These are phyloP conservation scores for Labeo rohita DNA, from an alignment of 2,113 vertebrate genomes.

Conservation along the genomic window DNA sequence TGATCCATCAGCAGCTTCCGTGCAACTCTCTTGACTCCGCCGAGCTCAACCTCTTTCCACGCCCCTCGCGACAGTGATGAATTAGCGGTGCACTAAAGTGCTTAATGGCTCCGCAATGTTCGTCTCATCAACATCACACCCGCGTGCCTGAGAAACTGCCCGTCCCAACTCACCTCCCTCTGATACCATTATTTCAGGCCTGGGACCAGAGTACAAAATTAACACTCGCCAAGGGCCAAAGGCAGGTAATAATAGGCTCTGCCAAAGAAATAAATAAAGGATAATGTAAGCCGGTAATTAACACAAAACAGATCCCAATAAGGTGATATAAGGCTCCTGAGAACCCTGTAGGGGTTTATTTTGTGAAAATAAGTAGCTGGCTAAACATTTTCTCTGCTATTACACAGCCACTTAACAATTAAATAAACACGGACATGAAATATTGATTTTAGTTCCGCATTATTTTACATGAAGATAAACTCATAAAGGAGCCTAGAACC, in stretches of 20 bases:
- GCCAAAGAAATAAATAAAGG: background rate
- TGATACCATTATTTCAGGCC: background rate
- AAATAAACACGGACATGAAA: background rate
- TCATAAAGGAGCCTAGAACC: background rate
- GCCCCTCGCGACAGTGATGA: background rate
- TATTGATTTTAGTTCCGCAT: background rate
- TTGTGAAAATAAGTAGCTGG: background rate
- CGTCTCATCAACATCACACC: background rate
- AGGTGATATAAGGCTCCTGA: background rate
- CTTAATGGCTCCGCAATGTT: background rate
- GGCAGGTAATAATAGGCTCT: slow-evolving; percentile 3
- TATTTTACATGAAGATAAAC: background rate
- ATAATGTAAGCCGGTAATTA: background rate
- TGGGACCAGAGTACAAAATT: background rate
- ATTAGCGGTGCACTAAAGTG: slow-evolving; percentile 20
- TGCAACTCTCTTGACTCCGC: background rate
- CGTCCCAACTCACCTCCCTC: background rate
- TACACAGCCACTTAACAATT: background rate
- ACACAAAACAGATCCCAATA: background rate
- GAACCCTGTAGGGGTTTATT: background rate
- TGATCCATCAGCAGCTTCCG: slow-evolving; percentile 3
- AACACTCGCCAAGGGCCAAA: slow-evolving; percentile 3
- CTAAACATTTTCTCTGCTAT: background rate
- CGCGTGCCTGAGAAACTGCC: background rate
- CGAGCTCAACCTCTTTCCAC: background rate